Evolutionary conservation across 2,797 vertebrate genomes (phyloP).

Genomic region (Meda fulgida): DNA sequence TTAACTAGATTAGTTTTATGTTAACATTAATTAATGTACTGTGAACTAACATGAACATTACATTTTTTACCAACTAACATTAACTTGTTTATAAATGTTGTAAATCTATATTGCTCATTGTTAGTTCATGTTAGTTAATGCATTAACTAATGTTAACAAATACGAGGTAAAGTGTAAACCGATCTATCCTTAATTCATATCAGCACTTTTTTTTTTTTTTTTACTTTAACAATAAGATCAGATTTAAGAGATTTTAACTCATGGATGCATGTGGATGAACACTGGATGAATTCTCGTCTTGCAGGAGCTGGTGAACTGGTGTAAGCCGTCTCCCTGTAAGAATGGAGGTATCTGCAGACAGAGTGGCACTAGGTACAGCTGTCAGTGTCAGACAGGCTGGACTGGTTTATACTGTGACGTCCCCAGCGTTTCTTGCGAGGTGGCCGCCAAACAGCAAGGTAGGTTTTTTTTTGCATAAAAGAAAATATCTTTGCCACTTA

Average conservation of each 20-base stretch:
- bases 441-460: constrained; percentile 94
- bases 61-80: not conserved
- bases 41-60: not conserved
- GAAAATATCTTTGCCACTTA: not conserved
- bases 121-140: not conserved
- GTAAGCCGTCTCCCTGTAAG: constrained; percentile 92
- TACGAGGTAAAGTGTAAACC: not conserved
- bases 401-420: constrained; percentile 92
- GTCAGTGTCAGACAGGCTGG: constrained; percentile 91
- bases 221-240: no score
- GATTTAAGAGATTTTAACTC: not conserved
- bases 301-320: constrained; percentile 93
- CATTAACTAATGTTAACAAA: not conserved
- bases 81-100: not conserved
- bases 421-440: constrained; percentile 94
- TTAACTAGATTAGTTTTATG: not conserved
- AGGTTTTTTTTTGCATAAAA: not conserved
- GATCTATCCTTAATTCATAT: not conserved
- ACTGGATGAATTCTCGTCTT: not conserved
- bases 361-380: constrained; percentile 85
- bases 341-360: constrained; percentile 93
- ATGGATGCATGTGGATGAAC: not conserved
- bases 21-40: not conserved
- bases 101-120: not conserved
- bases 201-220: not conserved